These are phyloP conservation scores for Linyphia triangularis DNA, from an alignment of 2,888 invertebrate genomes.

Conservation along the genomic window DNA sequence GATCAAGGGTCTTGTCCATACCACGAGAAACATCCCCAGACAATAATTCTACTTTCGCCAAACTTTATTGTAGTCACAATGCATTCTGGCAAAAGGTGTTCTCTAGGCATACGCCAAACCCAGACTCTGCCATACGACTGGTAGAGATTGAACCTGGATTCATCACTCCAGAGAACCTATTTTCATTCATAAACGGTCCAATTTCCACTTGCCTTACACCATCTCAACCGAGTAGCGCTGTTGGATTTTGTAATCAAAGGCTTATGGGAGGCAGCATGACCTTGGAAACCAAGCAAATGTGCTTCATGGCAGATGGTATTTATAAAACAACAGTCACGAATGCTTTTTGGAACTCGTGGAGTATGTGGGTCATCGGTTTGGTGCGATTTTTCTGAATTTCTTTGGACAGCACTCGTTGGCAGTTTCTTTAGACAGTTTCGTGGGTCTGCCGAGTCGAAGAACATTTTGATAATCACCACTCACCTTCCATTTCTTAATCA, in stretches of 20 bases:
- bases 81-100: too few relatives aligned
- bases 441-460: background rate
- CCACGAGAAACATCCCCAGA: too few relatives aligned
- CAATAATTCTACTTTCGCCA: background rate
- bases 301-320: too few relatives aligned
- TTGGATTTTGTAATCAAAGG: conserved; percentile 38
- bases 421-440: background rate
- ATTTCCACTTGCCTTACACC: conserved; percentile 9
- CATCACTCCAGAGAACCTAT: background rate
- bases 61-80: background rate
- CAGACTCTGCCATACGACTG: conserved; percentile 28
- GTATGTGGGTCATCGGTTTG: background rate
- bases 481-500: conserved; percentile 9
- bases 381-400: too few relatives aligned
- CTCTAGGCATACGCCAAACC: too few relatives aligned
- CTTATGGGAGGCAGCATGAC: conserved; percentile 36
- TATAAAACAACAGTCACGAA: too few relatives aligned
- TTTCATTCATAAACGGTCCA: conserved; percentile 13
- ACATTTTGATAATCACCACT: conserved; percentile 24
- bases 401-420: too few relatives aligned
- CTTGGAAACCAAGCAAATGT: conserved; percentile 22
- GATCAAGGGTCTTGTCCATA: too few relatives aligned
- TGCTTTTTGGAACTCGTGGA: conserved; percentile 10
- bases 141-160: conserved; percentile 6
- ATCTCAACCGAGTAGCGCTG: conserved; percentile 6